Evolutionary conservation across 1,140 invertebrate species (phyloP).

Genomic region (Drosophila sulfurigaster): DNA sequence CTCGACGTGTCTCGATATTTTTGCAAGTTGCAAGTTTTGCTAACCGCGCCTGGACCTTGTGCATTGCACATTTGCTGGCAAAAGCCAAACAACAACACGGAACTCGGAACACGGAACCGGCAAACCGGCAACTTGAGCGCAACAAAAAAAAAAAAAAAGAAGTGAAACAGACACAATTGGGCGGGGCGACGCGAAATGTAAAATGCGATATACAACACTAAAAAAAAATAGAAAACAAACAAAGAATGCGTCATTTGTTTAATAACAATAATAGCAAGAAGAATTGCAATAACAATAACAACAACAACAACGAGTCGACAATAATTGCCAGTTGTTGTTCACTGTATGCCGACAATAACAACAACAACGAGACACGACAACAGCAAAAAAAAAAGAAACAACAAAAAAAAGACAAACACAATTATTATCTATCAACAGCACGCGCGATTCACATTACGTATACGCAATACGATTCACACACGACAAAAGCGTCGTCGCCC

Average conservation of each 20-base stretch:
- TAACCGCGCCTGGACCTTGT: slow-evolving; percentile 7
- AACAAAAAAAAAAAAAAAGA: not conserved
- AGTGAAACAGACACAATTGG: slow-evolving; percentile 1
- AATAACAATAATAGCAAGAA: slow-evolving; percentile 34
- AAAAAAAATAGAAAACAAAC: not conserved
- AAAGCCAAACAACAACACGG: not conserved
- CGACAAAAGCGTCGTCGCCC: slow-evolving; percentile 8
- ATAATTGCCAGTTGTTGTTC: slow-evolving; percentile 55
- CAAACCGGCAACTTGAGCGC: slow-evolving; percentile 22
- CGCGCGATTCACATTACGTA: slow-evolving; percentile 66
- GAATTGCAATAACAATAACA: slow-evolving; percentile 29
- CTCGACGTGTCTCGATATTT: not conserved
- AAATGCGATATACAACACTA: not conserved
- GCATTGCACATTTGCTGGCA: not conserved
- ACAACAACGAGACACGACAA: slow-evolving; percentile 14
- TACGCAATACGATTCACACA: slow-evolving; percentile 51
- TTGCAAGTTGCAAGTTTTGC: too few species aligned
- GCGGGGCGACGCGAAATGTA: slow-evolving; percentile 9
- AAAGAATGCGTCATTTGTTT: slow-evolving; percentile 44
- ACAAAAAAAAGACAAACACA: slow-evolving; percentile 24
- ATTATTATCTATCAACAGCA: slow-evolving; percentile 50
- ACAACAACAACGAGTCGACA: slow-evolving; percentile 32
- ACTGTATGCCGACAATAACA: slow-evolving; percentile 28
- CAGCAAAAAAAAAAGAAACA: slow-evolving; percentile 12
- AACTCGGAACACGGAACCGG: slow-evolving; percentile 1